A percentile compares a stretch with the other conserved stretches of the same genome.
Evolutionary conservation across 2,797 vertebrate species (phyloP).

Genomic region (Helostoma temminkii): DNA sequence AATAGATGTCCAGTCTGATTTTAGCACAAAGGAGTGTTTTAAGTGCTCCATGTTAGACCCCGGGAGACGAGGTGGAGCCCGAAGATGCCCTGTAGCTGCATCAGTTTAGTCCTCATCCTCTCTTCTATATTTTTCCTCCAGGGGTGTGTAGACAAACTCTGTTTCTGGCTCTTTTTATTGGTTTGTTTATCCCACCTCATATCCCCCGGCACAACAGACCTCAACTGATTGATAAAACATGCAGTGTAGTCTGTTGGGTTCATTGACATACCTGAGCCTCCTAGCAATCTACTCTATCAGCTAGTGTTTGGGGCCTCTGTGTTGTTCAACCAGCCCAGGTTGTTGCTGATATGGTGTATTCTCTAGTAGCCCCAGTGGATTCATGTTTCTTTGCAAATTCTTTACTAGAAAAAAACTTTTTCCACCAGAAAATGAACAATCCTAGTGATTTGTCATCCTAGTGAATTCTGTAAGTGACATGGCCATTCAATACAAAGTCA

Average conservation of each 20-base stretch:
- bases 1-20: slow-evolving; percentile 38
- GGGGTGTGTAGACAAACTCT: slow-evolving; percentile 37
- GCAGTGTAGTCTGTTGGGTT: slow-evolving; percentile 21
- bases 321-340: slow-evolving; percentile 38
- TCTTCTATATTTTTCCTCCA: slow-evolving; percentile 31
- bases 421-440: slow-evolving; percentile 5
- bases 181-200: slow-evolving; percentile 52
- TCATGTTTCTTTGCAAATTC: slow-evolving; percentile 33
- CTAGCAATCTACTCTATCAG: slow-evolving; percentile 47
- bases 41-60: slow-evolving; percentile 23
- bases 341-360: slow-evolving; percentile 39
- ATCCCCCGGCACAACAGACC: slow-evolving; percentile 47
- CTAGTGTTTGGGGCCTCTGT: slow-evolving; percentile 36
- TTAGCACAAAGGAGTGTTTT: slow-evolving; percentile 27
- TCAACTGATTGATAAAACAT: slow-evolving; percentile 73
- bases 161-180: slow-evolving; percentile 28
- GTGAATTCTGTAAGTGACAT: slow-evolving; percentile 25
- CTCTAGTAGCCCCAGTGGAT: slow-evolving; percentile 9
- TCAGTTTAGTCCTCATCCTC: slow-evolving; percentile 29
- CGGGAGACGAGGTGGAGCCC: slow-evolving; percentile 32
- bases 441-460: slow-evolving; percentile 2
- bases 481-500: slow-evolving; percentile 17
- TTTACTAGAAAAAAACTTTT: slow-evolving; percentile 7
- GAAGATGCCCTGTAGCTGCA: slow-evolving; percentile 41
- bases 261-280: slow-evolving; percentile 53